phyloP scores from a whole-genome alignment of 2,113 vertebrate species.

The Zosterops hypoxanthus region DNA sequence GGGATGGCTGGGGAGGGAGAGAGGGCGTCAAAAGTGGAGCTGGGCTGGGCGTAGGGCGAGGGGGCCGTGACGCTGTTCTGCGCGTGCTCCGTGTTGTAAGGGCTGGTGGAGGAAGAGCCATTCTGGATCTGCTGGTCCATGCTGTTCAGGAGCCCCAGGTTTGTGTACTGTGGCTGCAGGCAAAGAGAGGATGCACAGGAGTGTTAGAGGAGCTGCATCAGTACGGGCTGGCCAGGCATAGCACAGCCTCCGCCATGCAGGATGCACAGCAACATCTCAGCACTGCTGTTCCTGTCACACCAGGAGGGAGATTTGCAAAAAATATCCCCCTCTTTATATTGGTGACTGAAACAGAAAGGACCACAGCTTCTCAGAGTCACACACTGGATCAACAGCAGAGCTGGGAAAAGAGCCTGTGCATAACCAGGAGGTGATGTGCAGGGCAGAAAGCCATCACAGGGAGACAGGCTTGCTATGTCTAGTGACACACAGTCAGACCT shows the following conservation, averaged over 20 bases:
- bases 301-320: neutral
- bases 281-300: fast-evolving
- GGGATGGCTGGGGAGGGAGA: slow-evolving; percentile 98
- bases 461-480: neutral
- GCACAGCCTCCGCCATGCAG: fast-evolving
- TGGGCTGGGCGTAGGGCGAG: slow-evolving; percentile 96
- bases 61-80: slow-evolving; percentile 94
- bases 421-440: neutral
- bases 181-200: neutral
- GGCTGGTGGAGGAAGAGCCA: slow-evolving; percentile 94
- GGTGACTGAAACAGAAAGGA: neutral
- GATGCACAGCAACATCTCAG: neutral
- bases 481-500: neutral
- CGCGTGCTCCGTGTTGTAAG: slow-evolving; percentile 93
- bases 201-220: neutral
- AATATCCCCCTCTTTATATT: neutral
- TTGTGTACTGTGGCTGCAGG: slow-evolving; percentile 94
- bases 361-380: neutral
- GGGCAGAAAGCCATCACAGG: neutral
- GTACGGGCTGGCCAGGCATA: fast-evolving
- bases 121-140: slow-evolving; percentile 99
- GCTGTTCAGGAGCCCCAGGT: slow-evolving; percentile 96
- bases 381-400: neutral
- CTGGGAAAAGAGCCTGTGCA: neutral
- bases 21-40: slow-evolving; percentile 95